Evolutionary conservation across 2,113 vertebrate species (phyloP), one percentile per base, ranked within the genome.

Genomic region (Collichthys lucidus): DNA sequence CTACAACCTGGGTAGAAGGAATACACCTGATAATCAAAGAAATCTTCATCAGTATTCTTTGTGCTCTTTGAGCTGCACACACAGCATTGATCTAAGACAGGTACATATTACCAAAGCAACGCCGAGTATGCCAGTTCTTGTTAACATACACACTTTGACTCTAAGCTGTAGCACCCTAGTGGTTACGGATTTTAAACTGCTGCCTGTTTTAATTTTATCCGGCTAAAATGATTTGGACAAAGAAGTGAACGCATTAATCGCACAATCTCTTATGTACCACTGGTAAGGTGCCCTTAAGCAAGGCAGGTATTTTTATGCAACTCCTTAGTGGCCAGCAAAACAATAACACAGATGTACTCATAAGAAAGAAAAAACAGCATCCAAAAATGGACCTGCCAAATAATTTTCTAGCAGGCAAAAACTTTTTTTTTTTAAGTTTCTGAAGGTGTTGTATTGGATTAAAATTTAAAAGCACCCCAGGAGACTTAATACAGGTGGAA

Each of bases 101-200:
- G 55, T 67, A 40, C 31, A 67, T n/a, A 68, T 65, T 60, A 42
- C 49, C n/a, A 66, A 70, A 80, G n/a, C 31, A 71, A 29, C 9
- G 10, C 31, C 19, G 42, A 50, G 57, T 16, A 12, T 35, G 79
- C 35, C 68, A 63, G 47, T 79, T 70, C 61, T 29, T 64, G 20
- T 70, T 69, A 77, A 52, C 19, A 40, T 29, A 17, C 62, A 52
- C 52, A 69, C 49, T 17, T 49, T 11, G 35, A 44, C 24, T 59
- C 53, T 14, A 68, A 10, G 29, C 71, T 47, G 60, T 35, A 83
- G 50, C 67, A 53, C 31, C 42, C 22, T 12, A 4, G 64, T 44
- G 63, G 71, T 44, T 71, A 47, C 5, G 15, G 14, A 61, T 64
- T 64, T 44, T 44, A 50, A 76, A 77, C 52, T 24, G 15, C 3